A percentile compares a stretch with the other conserved stretches of the same genome.
Conservation (phyloP, 2,797 vertebrate species). For the Sebastes glaucus region DNA sequence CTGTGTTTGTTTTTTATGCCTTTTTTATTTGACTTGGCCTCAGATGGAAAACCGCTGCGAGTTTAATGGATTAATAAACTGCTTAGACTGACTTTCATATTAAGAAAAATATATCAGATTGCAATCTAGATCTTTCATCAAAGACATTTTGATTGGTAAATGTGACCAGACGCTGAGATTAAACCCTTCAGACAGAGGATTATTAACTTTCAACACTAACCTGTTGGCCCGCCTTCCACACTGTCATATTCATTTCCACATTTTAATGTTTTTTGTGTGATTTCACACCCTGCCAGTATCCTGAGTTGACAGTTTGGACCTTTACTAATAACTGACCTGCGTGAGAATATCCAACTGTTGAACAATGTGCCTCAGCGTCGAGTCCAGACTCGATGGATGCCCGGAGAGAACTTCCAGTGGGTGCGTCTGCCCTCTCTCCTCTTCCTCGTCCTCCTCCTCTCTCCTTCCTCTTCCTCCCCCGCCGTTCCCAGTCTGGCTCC, state of each 20-base stretch:
- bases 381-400: conserved; percentile 74
- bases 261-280: not conserved
- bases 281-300: not conserved
- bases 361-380: conserved; percentile 87
- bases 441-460: conserved; percentile 60
- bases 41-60: not conserved
- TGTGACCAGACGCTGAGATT: not conserved
- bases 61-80: not conserved
- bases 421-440: conserved; percentile 52
- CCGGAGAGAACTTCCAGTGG: conserved; percentile 64
- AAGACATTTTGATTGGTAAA: not conserved
- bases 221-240: fast-evolving
- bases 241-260: not conserved
- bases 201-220: not conserved
- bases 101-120: not conserved
- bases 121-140: fast-evolving
- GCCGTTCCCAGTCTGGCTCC: conserved; percentile 1
- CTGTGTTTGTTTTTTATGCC: not conserved
- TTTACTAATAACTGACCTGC: conserved; percentile 78
- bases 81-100: not conserved
- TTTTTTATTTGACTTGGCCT: not conserved
- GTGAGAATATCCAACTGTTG: conserved; percentile 91
- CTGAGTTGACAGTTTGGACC: not conserved
- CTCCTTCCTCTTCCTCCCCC: conserved; percentile 23
- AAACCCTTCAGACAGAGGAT: not conserved